Evolutionary conservation across 2,113 vertebrate genomes (phyloP).

Genomic region (Psophia crepitans): DNA sequence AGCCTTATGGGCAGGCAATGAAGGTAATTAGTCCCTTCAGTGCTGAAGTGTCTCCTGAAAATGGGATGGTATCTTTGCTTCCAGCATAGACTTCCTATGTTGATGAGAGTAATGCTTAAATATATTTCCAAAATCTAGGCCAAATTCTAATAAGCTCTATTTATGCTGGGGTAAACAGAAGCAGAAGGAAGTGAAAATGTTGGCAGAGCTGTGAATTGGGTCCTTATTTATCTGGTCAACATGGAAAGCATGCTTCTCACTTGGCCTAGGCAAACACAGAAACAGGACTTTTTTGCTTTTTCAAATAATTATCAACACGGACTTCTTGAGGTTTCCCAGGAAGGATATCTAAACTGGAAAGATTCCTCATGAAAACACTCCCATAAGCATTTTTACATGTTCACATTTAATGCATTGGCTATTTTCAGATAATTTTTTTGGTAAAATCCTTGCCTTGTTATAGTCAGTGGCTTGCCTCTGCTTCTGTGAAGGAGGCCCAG

Average conservation of each 20-base stretch:
- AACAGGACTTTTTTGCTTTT: background rate
- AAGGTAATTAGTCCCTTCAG: background rate
- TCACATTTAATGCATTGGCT: background rate
- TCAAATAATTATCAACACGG: background rate
- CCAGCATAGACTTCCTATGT: background rate
- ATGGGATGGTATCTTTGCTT: background rate
- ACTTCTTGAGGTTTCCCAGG: background rate
- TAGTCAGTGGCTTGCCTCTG: background rate
- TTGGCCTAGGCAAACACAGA: background rate
- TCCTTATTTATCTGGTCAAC: background rate
- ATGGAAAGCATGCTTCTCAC: background rate
- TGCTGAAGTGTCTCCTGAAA: background rate
- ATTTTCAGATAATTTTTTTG: background rate
- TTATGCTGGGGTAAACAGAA: background rate
- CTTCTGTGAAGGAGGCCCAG: background rate
- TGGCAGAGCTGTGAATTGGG: background rate
- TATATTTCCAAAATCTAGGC: background rate
- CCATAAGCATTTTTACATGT: background rate
- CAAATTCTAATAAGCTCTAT: background rate
- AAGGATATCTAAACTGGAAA: background rate
- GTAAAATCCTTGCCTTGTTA: background rate
- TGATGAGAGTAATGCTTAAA: background rate
- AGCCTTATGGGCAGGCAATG: background rate
- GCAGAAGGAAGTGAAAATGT: background rate
- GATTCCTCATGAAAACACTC: background rate